Evolutionary conservation across 2,888 invertebrate species (phyloP), one percentile per base, ranked within the genome.

Genomic region (Rapana venosa): DNA sequence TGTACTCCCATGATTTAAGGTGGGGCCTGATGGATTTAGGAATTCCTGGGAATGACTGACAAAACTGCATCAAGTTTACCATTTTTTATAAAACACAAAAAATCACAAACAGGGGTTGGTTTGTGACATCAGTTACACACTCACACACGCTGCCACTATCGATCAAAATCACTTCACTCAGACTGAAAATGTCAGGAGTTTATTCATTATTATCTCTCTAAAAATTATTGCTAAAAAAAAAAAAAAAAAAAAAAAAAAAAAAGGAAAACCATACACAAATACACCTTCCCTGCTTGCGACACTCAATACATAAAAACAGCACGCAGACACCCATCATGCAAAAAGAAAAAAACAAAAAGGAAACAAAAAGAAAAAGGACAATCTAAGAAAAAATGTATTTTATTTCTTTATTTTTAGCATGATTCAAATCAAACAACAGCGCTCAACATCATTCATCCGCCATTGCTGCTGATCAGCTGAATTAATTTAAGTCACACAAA

Each of bases 161-260:
- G 15, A 87, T 30, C 22, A 15, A 13, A 79, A 15, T 2, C 47
- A 47, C 32, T 79, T 22, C 35, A 32, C 32, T 17, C 0, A 58
- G 32, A 47, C 5, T 83, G 81, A 87, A 87, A 87, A 87, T 47
- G 26, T 87, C 87, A 87, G 87, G 87, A 87, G 87, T 87, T 87
- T 74, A 87, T 87, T 87, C 70, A 74, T 87, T 74, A 87, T 87
- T 74, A 66, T 35, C 56, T 35, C 26, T 35, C 32, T 32, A 58
- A 58, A 87, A 58, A 58, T 58, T 87, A 58, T 74, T 83, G 47
- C 81, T 83, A 26, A 47, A 83, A 83, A 83, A 83, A 83, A 83
- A 22, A 83, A 83, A 36, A 22, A 36, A 47, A 81, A 81, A 36
- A 22, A 47, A 22, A 81, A 81, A 36, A 47, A 81, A 61, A 87